Evolutionary conservation across 2,113 vertebrate genomes (phyloP).

Genomic region (Triplophysa dalaica): DNA sequence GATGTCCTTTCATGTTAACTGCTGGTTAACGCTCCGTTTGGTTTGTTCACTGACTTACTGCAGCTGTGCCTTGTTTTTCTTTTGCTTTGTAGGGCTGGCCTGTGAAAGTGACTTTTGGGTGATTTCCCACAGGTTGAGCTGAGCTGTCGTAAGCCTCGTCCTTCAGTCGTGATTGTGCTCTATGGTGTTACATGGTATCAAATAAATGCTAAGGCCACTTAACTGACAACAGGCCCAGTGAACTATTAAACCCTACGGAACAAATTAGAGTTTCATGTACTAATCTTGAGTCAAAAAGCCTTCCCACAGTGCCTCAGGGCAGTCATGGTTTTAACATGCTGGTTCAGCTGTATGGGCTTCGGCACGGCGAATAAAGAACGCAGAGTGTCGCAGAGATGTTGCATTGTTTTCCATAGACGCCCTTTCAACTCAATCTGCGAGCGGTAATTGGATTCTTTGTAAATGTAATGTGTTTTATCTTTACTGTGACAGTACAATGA

Average conservation of each 20-base stretch:
- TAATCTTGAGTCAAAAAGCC: constrained; percentile 41
- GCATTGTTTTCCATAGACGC: constrained; percentile 47
- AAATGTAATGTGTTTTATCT: constrained; percentile 39
- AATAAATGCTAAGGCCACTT: constrained; percentile 5
- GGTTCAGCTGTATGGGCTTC: constrained; percentile 14
- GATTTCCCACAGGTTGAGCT: neutral
- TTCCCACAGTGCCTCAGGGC: constrained; percentile 36
- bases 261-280: constrained; percentile 49
- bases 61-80: neutral
- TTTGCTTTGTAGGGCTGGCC: constrained; percentile 5
- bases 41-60: constrained; percentile 15
- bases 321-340: constrained; percentile 30
- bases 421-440: constrained; percentile 46
- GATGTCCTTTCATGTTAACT: too few relatives aligned
- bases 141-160: neutral
- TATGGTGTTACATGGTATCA: neutral
- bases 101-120: neutral
- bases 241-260: constrained; percentile 45
- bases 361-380: constrained; percentile 47
- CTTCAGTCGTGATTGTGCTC: neutral
- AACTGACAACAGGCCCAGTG: constrained; percentile 31
- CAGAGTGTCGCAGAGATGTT: constrained; percentile 25
- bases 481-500: constrained; percentile 26
- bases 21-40: constrained; percentile 12
- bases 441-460: constrained; percentile 53